These are phyloP conservation scores for Schizopygopsis malacanthus DNA, from an alignment of 2,797 vertebrate species.

Conservation along the genomic window DNA sequence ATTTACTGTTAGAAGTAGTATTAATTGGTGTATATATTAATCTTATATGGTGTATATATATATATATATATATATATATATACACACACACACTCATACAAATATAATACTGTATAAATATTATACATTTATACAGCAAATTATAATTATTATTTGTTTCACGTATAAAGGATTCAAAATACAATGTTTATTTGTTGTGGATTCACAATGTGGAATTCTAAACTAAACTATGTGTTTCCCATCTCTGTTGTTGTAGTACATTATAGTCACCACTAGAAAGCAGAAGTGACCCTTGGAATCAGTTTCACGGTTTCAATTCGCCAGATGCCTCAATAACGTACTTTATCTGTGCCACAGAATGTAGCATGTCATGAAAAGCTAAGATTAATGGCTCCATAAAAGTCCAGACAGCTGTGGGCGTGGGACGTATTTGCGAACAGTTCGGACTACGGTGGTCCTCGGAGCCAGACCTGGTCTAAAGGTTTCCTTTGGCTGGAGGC, in stretches of 20 bases:
- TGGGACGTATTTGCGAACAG: conserved; percentile 42
- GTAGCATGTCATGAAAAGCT: not conserved
- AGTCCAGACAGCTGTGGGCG: conserved; percentile 13
- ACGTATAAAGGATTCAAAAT: not conserved
- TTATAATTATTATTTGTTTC: not conserved
- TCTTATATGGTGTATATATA: no score
- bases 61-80: no score
- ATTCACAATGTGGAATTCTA: not conserved
- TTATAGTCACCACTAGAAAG: conserved; percentile 30
- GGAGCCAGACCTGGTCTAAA: conserved; percentile 54
- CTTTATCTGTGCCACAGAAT: not conserved
- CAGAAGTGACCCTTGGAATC: conserved; percentile 14
- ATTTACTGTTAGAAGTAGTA: no score
- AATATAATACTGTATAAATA: no score
- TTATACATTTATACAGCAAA: no score
- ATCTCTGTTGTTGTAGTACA: not conserved
- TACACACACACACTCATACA: no score
- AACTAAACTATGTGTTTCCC: not conserved
- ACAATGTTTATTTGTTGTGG: not conserved
- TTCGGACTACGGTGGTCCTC: conserved; percentile 53
- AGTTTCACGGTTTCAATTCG: no score
- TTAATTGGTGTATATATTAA: no score
- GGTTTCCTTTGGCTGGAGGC: conserved; percentile 60
- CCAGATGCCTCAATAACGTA: not conserved
- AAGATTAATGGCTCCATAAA: conserved; percentile 40